Conservation (phyloP, 2,888 invertebrate species). For the Netelia virgata region DNA sequence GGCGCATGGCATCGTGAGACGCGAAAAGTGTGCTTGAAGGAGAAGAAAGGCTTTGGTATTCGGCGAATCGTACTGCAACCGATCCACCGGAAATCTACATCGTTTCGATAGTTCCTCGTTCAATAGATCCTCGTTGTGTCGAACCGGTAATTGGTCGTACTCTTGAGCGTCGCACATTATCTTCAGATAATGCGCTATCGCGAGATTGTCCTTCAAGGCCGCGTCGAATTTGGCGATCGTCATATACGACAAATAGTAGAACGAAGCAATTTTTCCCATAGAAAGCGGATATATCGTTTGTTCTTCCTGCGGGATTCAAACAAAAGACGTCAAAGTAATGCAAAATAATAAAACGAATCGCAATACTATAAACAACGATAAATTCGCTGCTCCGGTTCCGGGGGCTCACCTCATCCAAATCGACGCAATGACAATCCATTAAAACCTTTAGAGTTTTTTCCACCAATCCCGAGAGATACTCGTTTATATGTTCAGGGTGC, state of each 20-base stretch:
- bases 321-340: constrained; percentile 18
- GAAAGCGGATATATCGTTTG: constrained; percentile 83
- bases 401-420: constrained; percentile 89
- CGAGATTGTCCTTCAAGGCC: constrained; percentile 88
- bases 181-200: constrained; percentile 90
- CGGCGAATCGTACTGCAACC: constrained; percentile 93
- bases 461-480: constrained; percentile 93
- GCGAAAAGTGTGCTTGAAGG: constrained; percentile 97
- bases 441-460: constrained; percentile 92
- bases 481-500: constrained; percentile 89
- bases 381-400: background rate
- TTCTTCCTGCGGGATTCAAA: constrained; percentile 72
- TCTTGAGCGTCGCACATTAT: constrained; percentile 95
- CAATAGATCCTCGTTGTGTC: constrained; percentile 98
- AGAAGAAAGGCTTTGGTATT: constrained; percentile 97
- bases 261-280: constrained; percentile 97
- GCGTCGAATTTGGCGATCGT: constrained; percentile 95
- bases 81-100: constrained; percentile 91
- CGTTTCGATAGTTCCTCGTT: constrained; percentile 95
- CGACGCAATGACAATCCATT: constrained; percentile 91
- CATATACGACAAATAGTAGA: constrained; percentile 97
- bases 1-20: constrained; percentile 92
- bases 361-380: background rate
- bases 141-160: constrained; percentile 96
- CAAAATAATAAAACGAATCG: background rate